phyloP scores from a whole-genome alignment of 2,888 invertebrate species.

The Drosophila macrospina region DNA sequence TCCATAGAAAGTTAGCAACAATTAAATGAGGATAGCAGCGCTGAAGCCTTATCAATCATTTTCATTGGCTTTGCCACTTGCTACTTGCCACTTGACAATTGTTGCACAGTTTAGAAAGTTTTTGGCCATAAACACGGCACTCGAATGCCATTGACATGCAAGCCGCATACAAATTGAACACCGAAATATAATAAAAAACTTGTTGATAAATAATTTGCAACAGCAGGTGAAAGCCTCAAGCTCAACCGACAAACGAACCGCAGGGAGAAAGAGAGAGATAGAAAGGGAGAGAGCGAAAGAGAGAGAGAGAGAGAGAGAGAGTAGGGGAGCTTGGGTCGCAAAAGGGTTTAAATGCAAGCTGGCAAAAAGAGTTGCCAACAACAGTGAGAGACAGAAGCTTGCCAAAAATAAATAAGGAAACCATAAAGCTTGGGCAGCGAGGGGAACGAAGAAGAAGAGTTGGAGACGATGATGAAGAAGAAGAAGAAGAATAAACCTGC shows the following conservation, averaged over 20 bases:
- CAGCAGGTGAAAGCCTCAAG: constrained; percentile 23
- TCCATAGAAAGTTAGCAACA: no score
- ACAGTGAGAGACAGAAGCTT: constrained; percentile 26
- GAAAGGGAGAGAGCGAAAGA: not conserved
- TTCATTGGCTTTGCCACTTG: constrained; percentile 23
- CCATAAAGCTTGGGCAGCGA: not conserved
- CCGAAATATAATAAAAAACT: constrained; percentile 47
- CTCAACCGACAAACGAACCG: constrained; percentile 21
- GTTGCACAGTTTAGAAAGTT: constrained; percentile 17
- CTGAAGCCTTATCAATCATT: constrained; percentile 10
- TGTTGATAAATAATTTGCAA: constrained; percentile 50
- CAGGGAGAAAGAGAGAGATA: not conserved
- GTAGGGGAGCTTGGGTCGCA: not conserved
- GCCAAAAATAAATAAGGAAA: constrained; percentile 35
- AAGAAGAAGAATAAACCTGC: constrained; percentile 49
- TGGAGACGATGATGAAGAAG: constrained; percentile 25
- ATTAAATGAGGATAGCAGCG: no score
- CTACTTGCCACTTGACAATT: constrained; percentile 33
- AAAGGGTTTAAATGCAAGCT: constrained; percentile 23
- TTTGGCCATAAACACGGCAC: constrained; percentile 13
- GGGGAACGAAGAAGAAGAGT: not conserved
- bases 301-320: not conserved
- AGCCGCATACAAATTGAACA: constrained; percentile 44
- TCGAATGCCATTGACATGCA: constrained; percentile 41
- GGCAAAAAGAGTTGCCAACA: constrained; percentile 42